phyloP scores from a whole-genome alignment of 2,797 vertebrate species.

The Falco berigora region DNA sequence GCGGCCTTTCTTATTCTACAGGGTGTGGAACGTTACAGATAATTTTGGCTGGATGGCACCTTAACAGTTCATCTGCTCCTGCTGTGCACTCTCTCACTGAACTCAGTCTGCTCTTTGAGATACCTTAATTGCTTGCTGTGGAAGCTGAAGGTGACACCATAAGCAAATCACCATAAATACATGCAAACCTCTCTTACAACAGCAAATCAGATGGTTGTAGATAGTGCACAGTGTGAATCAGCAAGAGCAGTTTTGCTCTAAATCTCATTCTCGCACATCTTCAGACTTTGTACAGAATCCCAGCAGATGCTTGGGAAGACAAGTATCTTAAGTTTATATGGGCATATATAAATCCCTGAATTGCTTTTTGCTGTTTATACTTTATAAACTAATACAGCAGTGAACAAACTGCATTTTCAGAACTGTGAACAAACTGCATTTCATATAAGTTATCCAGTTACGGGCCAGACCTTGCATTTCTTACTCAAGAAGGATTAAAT shows the following conservation, averaged over 20 bases:
- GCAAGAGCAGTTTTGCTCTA: not conserved
- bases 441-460: slow-evolving; percentile 8
- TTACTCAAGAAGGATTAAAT: slow-evolving; percentile 28
- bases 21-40: not conserved
- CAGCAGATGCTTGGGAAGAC: not conserved
- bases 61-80: not conserved
- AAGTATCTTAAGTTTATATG: not conserved
- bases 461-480: not conserved
- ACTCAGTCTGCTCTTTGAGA: not conserved
- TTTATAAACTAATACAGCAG: slow-evolving; percentile 17
- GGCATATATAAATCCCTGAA: not conserved
- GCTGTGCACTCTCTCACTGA: not conserved
- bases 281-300: not conserved
- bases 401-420: slow-evolving; percentile 34
- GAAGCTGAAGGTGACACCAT: slow-evolving; percentile 40
- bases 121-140: not conserved
- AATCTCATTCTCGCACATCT: slow-evolving; percentile 10
- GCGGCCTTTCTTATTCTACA: not conserved
- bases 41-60: not conserved
- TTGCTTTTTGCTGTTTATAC: slow-evolving; percentile 28
- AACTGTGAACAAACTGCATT: slow-evolving; percentile 19
- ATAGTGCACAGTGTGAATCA: not conserved
- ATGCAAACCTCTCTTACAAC: not conserved
- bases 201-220: not conserved
- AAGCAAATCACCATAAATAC: slow-evolving; percentile 17